Conservation (phyloP, 2,113 vertebrate genomes). For the Corythoichthys intestinalis region DNA sequence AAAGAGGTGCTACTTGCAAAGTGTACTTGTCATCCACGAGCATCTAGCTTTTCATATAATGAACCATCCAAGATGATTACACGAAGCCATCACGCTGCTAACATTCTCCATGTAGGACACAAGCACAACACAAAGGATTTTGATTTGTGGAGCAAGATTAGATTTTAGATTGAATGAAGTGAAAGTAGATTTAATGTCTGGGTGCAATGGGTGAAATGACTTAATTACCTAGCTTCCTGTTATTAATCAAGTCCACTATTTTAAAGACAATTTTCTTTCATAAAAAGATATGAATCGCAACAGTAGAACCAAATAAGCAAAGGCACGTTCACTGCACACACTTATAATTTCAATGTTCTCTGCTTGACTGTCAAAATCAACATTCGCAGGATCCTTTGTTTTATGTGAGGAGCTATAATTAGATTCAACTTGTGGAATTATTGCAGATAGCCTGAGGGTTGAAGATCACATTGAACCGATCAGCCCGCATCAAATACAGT, state of each 20-base stretch:
- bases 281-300: background rate
- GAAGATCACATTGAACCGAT: conserved; percentile 72
- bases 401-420: conserved; percentile 58
- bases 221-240: background rate
- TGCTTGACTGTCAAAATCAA: conserved; percentile 40
- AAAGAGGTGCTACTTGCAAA: conserved; percentile 54
- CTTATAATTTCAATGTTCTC: background rate
- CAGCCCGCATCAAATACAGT: conserved; percentile 62
- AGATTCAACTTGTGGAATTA: conserved; percentile 64
- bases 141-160: background rate
- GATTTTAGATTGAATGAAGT: conserved; percentile 1
- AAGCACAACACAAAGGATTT: background rate
- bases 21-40: conserved; percentile 57
- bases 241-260: background rate
- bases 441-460: conserved; percentile 63
- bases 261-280: background rate
- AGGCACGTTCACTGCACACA: background rate
- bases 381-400: conserved; percentile 57
- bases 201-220: background rate
- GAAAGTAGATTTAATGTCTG: background rate
- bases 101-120: conserved; percentile 11
- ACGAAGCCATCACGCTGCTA: conserved; percentile 18
- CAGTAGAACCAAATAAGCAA: background rate
- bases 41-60: conserved; percentile 56
- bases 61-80: conserved; percentile 44